Base-by-base conservation (phyloP, 2,113 vertebrate species). In the Antechinus flavipes region DNA sequence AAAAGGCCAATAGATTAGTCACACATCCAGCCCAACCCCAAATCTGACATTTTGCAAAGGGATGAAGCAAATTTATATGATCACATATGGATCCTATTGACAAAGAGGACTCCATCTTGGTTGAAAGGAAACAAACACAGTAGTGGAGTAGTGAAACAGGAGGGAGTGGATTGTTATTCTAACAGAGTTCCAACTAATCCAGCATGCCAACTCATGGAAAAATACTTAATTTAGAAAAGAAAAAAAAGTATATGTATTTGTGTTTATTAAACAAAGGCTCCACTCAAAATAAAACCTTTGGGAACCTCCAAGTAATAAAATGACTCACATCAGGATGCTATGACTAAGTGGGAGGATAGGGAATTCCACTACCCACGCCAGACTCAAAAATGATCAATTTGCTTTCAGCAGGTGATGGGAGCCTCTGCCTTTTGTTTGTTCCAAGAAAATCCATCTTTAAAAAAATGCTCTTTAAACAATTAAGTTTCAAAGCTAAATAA, bases 321-420 rank as follows among this genome's bases (percentile, higher is more conserved):
- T 99, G 98, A 99, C 98, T 99, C 99, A 98, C 98, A 98, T 98
- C 98, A 98, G 99, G 99, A 98, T 98, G 90, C 54, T 98, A 99
- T 99, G 99, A 99, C 99, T 99, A 99, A 99, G 98, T 98, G 98
- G 96, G 98, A 99, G 98, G 97, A 98, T 68, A 99, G 99, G 99
- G 99, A 99, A 99, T 99, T 99, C 99, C 99, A 99, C 95, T 97
- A 92, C 95, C 94, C 93, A 95, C 97, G 99, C 99, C 99, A 99
- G 98, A 96, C 98, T 97, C 97, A 97, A 98, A 98, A 97, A 99
- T 97, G 98, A 99, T 99, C 98, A 98, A 97, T 98, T 98, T 98
- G 98, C 99, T 99, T 98, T 98, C 96, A 97, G 99, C 99, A 99
- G 98, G 98, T 99, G 99, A 99, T 97, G 97, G 98, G 94, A 98